Base-by-base conservation (phyloP, 2,888 invertebrate species). In the Brenthis hecate region DNA sequence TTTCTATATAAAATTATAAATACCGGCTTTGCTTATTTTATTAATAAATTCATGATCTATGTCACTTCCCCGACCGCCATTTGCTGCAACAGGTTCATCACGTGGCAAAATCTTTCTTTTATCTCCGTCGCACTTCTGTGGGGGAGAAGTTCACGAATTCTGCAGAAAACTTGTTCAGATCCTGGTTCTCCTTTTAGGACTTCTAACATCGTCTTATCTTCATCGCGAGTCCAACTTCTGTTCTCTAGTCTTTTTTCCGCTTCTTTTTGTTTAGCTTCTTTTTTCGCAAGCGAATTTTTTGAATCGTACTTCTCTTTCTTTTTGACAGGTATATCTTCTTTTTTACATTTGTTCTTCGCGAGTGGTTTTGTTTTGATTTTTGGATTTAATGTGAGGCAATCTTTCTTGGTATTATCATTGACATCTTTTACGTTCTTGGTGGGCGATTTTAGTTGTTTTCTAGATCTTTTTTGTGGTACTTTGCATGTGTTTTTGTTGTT, bases 171-270 rank as follows among this genome's bases (percentile, higher is more conserved):
- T 74, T 94, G 93, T 72, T 96, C 95, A 0, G 95, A 94, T 58
- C 95, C 93, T 11, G 90, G 78, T 73, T 96, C 96, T 5, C 94
- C 94, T 82, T 96, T 96, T 72, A 97, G 94, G 66, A 95, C 96
- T 84, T 96, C 95, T 51, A 97, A 86, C 86, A 97, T 95, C 14
- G 96, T 94, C 84, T 96, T 96, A 83, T 97, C 97, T 80, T 97
- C 97, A 65, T 97, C 96, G 66, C 96, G 93, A 0, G 96, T 96
- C 97, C 97, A 97, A 66, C 76, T 85, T 69, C 85, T 89, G 0
- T 51, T 82, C 82, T 32, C 36, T 43, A 73, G 73, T 69, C 77
- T 77, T 8, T 68, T 54, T 61, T 72, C 62, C 43, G 77, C 74
- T 61, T 57, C 66, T 57, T 73, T 73, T 69, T 63, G 57, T 57